Conservation (phyloP, 2,797 vertebrate genomes). For the Falco cherrug region DNA sequence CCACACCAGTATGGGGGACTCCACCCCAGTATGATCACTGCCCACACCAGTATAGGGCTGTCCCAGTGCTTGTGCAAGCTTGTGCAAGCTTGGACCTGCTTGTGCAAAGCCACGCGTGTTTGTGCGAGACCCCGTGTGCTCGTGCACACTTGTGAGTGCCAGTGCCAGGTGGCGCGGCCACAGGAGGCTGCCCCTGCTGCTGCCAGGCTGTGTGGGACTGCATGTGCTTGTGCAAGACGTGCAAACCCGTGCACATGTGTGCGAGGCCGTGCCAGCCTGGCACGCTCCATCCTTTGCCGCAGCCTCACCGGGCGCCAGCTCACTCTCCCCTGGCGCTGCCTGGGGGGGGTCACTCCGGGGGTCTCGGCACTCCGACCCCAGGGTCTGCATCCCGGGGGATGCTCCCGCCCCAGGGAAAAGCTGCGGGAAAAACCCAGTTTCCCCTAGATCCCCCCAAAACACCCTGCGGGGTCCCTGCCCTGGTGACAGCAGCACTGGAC, state of each 20-base stretch:
- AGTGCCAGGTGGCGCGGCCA: neutral
- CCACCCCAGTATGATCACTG: too few species aligned
- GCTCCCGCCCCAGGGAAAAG: accelerated
- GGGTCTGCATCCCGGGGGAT: neutral
- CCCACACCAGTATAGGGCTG: too few species aligned
- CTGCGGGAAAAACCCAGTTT: too few species aligned
- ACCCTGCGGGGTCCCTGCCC: neutral
- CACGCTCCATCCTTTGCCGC: neutral
- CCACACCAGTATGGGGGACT: too few species aligned
- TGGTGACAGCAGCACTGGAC: accelerated
- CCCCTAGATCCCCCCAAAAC: neutral
- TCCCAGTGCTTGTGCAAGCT: too few species aligned
- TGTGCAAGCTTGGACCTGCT: accelerated
- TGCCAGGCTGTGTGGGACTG: accelerated
- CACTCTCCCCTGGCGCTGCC: neutral
- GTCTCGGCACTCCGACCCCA: too few species aligned
- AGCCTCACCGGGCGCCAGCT: neutral
- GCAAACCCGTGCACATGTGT: neutral
- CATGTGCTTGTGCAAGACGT: accelerated
- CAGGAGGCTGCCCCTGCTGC: accelerated
- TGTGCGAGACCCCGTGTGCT: neutral
- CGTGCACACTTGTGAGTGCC: neutral
- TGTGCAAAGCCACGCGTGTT: neutral
- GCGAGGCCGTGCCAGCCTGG: neutral
- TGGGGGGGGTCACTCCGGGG: neutral